Conservation (phyloP, 2,888 invertebrate genomes). For the Diadromus collaris region DNA sequence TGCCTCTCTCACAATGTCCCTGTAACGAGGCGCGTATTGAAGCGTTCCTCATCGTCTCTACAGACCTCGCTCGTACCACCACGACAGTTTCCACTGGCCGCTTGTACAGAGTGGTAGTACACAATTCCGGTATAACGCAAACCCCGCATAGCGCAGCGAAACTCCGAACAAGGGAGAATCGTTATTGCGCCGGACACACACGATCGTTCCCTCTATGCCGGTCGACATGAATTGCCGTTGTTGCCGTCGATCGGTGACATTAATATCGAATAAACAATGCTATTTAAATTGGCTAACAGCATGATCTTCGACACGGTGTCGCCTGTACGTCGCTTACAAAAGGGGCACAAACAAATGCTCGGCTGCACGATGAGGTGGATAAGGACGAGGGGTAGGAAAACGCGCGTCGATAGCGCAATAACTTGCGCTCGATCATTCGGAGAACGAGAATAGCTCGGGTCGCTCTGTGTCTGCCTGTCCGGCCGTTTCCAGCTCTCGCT, state of each 20-base stretch:
- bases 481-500: constrained; percentile 19
- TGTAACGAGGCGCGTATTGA: constrained; percentile 58
- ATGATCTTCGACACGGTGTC: constrained; percentile 4
- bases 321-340: not conserved
- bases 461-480: constrained; percentile 14
- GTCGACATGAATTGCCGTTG: constrained; percentile 23
- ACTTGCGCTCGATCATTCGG: constrained; percentile 22
- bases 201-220: constrained; percentile 19
- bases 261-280: constrained; percentile 6
- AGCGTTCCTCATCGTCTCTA: constrained; percentile 44
- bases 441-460: constrained; percentile 10
- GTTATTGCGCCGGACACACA: constrained; percentile 47
- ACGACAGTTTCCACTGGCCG: constrained; percentile 33
- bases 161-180: constrained; percentile 53
- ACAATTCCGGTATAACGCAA: constrained; percentile 49
- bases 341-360: not conserved
- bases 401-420: constrained; percentile 10
- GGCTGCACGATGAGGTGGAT: not conserved
- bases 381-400: not conserved
- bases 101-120: constrained; percentile 20
- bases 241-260: not conserved
- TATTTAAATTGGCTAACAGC: not conserved
- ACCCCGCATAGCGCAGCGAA: constrained; percentile 30
- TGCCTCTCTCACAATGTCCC: constrained; percentile 55
- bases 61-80: constrained; percentile 33